Evolutionary conservation across 1,140 invertebrate species (phyloP).

Genomic region (Polypedilum pembai): DNA sequence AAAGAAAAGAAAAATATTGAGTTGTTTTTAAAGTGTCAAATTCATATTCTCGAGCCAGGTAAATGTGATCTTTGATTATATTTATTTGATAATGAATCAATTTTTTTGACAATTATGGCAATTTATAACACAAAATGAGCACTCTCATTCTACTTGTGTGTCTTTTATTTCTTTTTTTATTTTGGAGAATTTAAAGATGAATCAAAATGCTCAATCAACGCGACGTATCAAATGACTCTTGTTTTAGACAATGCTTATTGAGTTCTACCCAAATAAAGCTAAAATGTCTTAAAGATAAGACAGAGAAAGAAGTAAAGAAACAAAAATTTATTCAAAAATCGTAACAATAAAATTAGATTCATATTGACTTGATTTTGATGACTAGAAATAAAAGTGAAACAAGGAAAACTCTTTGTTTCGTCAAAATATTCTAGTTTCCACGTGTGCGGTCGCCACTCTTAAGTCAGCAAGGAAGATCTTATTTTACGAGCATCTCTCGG

Average conservation of each 20-base stretch:
- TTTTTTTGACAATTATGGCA: constrained; percentile 26
- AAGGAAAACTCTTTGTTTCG: neutral
- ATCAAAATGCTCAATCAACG: neutral
- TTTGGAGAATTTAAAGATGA: neutral
- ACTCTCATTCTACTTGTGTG: neutral
- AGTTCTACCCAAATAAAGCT: neutral
- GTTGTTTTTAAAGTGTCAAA: neutral
- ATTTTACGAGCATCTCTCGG: constrained; percentile 2
- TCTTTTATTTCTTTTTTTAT: neutral
- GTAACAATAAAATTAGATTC: constrained; percentile 25
- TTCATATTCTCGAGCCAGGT: too few species aligned
- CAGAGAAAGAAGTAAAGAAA: neutral
- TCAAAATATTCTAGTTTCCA: constrained; percentile 9
- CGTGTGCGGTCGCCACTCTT: neutral
- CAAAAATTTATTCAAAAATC: neutral
- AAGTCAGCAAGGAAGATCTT: neutral
- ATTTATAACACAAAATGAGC: constrained; percentile 15
- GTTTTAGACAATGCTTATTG: neutral
- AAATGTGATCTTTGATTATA: constrained; percentile 7
- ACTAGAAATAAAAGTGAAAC: constrained; percentile 15
- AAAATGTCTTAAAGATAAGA: neutral
- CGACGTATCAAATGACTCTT: neutral
- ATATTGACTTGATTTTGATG: constrained; percentile 11
- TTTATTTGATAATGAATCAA: constrained; percentile 20
- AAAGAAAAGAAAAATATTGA: neutral